phyloP scores from a whole-genome alignment of 2,888 invertebrate species.

The Diloba caeruleocephala region DNA sequence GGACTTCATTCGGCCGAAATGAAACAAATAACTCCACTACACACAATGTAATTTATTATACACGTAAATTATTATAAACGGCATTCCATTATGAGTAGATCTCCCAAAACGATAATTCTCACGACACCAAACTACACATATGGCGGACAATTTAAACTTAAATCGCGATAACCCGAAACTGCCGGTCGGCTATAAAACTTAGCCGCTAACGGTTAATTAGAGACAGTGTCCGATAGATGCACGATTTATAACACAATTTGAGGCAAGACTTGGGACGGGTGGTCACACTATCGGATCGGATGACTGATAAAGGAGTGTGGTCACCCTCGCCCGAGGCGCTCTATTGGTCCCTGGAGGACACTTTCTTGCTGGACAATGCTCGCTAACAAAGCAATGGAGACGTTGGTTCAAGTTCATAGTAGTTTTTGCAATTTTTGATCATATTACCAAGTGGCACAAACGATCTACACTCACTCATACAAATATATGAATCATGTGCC shows the following conservation, averaged over 20 bases:
- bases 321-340: conserved; percentile 74
- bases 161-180: conserved; percentile 79
- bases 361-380: conserved; percentile 75
- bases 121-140: conserved; percentile 72
- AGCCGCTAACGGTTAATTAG: conserved; percentile 85
- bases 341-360: conserved; percentile 75
- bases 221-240: conserved; percentile 75
- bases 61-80: conserved; percentile 36
- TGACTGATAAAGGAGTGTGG: conserved; percentile 81
- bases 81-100: conserved; percentile 53
- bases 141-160: conserved; percentile 81
- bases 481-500: no score
- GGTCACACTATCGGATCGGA: conserved; percentile 75
- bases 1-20: no score
- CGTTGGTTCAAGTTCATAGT: conserved; percentile 46
- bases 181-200: conserved; percentile 79
- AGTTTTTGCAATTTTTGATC: conserved; percentile 40
- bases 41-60: conserved; percentile 17
- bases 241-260: conserved; percentile 73
- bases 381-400: conserved; percentile 57
- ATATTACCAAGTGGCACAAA: conserved; percentile 46
- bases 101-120: conserved; percentile 69
- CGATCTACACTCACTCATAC: no score
- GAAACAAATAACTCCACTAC: background rate
- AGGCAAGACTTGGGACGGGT: conserved; percentile 56